Conservation (phyloP, 2,113 vertebrate species). For the Chionomys nivalis region DNA sequence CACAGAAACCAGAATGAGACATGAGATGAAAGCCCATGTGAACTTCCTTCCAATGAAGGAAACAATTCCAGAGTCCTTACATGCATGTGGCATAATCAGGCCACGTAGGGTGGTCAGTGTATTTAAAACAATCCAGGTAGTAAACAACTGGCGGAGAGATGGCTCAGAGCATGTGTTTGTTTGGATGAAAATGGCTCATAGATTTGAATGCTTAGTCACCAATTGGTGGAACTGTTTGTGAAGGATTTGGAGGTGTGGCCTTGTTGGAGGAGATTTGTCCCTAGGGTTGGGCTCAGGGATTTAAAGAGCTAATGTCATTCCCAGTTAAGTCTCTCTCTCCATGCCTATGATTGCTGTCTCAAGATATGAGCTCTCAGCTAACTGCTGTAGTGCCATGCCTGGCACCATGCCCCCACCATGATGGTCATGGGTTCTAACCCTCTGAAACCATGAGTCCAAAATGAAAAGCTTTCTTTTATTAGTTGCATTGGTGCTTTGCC, state of each 20-base stretch:
- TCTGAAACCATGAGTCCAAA: background rate
- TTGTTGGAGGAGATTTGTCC: background rate
- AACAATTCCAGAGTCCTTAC: background rate
- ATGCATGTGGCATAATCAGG: background rate
- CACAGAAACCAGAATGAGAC: background rate
- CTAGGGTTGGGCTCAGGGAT: background rate
- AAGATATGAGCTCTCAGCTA: background rate
- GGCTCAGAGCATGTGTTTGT: background rate
- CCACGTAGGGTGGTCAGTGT: background rate
- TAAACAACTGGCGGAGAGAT: too few relatives aligned
- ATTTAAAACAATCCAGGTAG: background rate
- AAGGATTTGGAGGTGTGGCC: background rate
- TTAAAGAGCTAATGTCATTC: background rate
- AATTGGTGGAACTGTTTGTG: background rate
- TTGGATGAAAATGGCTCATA: background rate
- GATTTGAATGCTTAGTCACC: background rate
- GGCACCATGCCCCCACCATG: background rate
- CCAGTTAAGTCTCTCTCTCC: background rate
- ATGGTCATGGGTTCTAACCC: background rate
- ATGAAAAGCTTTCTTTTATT: background rate
- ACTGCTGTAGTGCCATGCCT: background rate
- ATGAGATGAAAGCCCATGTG: background rate
- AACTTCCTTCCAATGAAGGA: background rate
- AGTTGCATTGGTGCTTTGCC: background rate
- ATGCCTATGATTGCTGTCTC: background rate